Conservation (phyloP, 2,113 vertebrate species). For the Semicossyphus pulcher region DNA sequence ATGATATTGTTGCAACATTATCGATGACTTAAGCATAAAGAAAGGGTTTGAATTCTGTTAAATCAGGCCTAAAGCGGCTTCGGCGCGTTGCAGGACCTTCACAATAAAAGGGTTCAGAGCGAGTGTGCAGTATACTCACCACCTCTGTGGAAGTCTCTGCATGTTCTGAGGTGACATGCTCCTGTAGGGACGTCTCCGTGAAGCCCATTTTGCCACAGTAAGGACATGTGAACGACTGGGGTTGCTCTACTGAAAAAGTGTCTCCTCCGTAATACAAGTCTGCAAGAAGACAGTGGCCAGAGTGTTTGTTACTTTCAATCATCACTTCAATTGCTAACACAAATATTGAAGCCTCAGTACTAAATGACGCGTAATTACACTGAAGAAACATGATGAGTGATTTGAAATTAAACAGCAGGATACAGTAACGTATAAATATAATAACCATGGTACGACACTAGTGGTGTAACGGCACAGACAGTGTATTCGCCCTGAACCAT, state of each 20-base stretch:
- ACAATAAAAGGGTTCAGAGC: too few relatives aligned
- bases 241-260: slow-evolving; percentile 98
- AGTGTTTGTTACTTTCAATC: neutral
- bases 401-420: neutral
- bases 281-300: slow-evolving; percentile 71
- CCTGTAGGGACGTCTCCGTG: slow-evolving; percentile 97
- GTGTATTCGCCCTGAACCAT: too few relatives aligned
- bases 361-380: neutral
- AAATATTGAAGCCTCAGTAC: neutral
- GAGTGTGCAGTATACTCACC: slow-evolving; percentile 84
- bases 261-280: slow-evolving; percentile 99
- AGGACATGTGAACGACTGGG: slow-evolving; percentile 98
- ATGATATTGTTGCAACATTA: neutral
- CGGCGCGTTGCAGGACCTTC: too few relatives aligned
- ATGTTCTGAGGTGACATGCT: slow-evolving; percentile 97
- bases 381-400: neutral
- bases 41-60: too few relatives aligned
- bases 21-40: neutral
- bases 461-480: too few relatives aligned
- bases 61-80: too few relatives aligned
- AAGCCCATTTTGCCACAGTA: slow-evolving; percentile 99
- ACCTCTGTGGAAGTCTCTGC: slow-evolving; percentile 98
- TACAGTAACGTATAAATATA: neutral
- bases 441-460: neutral
- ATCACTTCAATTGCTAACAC: neutral